Conservation (phyloP, 2,113 vertebrate species). For the Cercocebus atys region DNA sequence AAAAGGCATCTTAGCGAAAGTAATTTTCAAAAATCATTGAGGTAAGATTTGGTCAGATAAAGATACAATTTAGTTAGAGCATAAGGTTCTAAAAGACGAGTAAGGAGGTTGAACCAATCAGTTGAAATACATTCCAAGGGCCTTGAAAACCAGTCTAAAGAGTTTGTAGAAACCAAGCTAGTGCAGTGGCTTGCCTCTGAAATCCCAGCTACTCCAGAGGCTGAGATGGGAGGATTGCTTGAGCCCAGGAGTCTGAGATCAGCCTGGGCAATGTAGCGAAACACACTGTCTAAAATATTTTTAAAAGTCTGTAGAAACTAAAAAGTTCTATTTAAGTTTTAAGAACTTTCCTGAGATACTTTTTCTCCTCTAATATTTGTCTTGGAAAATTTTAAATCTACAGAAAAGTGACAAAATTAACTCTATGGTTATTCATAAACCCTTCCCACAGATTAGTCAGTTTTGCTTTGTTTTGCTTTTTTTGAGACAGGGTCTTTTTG, state of each 20-base stretch:
- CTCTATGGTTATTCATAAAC: background rate
- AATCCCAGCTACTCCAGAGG: no score
- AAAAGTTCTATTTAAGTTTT: background rate
- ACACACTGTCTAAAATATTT: no score
- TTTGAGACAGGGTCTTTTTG: no score
- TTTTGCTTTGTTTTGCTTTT: background rate
- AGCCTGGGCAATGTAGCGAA: no score
- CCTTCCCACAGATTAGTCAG: background rate
- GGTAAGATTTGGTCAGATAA: background rate
- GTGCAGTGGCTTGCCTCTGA: no score
- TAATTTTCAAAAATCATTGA: background rate
- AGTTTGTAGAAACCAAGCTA: background rate
- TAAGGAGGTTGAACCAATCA: background rate
- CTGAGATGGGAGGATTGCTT: no score
- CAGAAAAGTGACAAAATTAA: background rate
- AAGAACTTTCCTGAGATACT: background rate
- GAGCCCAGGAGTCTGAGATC: no score
- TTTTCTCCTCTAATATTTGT: background rate
- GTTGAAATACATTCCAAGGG: background rate
- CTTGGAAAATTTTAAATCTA: no score
- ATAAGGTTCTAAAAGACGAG: background rate
- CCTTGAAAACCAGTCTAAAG: background rate
- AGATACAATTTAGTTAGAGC: background rate
- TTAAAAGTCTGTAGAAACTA: no score
- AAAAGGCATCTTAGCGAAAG: background rate